Evolutionary conservation across 2,888 invertebrate species (phyloP).

Genomic region (Cephus rjabovi): DNA sequence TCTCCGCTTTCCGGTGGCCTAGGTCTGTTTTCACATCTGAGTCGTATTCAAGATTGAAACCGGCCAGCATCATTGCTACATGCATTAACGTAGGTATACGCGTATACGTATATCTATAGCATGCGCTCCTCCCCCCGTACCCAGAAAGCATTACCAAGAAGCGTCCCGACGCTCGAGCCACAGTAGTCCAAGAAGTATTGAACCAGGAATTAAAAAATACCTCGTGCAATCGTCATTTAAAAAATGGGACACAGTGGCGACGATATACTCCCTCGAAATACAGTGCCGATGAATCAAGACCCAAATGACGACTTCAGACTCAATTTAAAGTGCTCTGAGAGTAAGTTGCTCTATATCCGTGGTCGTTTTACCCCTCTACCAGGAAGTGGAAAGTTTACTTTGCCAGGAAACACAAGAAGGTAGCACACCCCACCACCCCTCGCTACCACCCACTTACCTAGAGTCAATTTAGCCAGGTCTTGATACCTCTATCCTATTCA

Average conservation of each 20-base stretch:
- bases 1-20: constrained; percentile 4
- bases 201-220: background rate
- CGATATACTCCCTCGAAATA: background rate
- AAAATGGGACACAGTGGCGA: background rate
- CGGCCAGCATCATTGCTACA: background rate
- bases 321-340: background rate
- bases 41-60: background rate
- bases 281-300: background rate
- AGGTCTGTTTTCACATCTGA: background rate
- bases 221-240: background rate
- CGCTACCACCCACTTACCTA: background rate
- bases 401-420: background rate
- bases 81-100: background rate
- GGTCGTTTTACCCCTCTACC: background rate
- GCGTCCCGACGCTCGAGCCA: background rate
- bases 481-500: background rate
- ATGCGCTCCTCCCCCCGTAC: background rate
- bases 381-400: background rate
- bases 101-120: background rate
- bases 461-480: background rate
- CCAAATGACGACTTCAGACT: background rate
- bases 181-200: background rate
- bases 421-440: background rate
- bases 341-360: background rate
- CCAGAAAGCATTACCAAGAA: background rate